A percentile compares a stretch with the other conserved stretches of the same genome.
Conservation (phyloP, 2,113 vertebrate species). For the Lycaon pictus region DNA sequence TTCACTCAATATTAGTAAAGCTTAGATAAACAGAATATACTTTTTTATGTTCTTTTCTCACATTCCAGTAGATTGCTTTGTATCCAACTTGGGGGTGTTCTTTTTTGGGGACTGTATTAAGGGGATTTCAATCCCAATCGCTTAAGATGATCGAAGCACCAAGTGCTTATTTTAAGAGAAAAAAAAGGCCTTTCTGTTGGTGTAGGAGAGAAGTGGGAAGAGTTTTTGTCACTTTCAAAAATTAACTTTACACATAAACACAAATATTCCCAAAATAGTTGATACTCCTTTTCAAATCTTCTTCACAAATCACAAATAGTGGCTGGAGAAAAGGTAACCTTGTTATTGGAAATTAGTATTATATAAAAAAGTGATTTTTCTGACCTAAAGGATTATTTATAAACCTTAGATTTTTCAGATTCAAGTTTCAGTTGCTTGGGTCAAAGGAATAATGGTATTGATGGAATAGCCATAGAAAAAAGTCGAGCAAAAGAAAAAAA, state of each 20-base stretch:
- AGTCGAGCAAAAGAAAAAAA: not conserved
- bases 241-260: not conserved
- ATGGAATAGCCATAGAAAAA: not conserved
- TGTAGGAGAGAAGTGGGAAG: not conserved
- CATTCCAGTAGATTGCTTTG: not conserved
- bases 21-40: not conserved
- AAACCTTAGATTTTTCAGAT: not conserved
- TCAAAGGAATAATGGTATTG: not conserved
- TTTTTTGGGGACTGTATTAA: not conserved
- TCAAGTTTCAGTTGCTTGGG: not conserved
- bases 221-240: conserved; percentile 11
- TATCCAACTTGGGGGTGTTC: not conserved
- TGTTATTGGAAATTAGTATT: not conserved
- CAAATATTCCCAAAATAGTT: conserved; percentile 8
- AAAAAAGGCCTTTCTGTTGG: not conserved
- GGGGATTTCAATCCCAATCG: not conserved
- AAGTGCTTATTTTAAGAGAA: not conserved
- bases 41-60: not conserved
- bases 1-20: conserved; percentile 18
- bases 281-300: not conserved
- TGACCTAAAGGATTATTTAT: not conserved
- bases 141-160: not conserved
- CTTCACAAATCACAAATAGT: not conserved
- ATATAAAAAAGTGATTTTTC: not conserved
- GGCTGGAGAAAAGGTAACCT: not conserved